These are phyloP conservation scores for Pyxicephalus adspersus DNA, from an alignment of 2,113 vertebrate species.

Conservation along the genomic window DNA sequence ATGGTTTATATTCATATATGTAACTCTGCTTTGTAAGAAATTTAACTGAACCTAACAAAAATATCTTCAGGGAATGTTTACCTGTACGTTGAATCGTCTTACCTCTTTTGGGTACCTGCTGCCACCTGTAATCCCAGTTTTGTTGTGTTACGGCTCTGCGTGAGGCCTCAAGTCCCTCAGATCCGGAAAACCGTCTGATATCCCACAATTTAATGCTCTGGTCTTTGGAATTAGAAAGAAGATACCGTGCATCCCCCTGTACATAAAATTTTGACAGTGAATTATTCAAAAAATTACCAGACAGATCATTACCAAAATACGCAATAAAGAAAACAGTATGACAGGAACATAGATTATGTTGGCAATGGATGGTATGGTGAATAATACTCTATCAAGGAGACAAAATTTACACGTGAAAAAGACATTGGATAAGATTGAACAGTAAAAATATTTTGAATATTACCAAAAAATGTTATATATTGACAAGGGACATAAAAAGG, in stretches of 20 bases:
- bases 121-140: conserved; percentile 95
- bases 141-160: conserved; percentile 89
- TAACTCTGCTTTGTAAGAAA: no score
- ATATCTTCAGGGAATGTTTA: neutral
- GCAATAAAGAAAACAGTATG: neutral
- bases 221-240: conserved; percentile 94
- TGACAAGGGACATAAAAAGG: neutral
- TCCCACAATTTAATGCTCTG: conserved; percentile 95
- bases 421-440: no score
- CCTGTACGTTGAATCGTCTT: neutral
- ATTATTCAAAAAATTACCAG: neutral
- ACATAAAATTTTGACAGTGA: neutral
- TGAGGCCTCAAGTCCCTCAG: conserved; percentile 86
- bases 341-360: neutral
- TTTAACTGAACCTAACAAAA: neutral
- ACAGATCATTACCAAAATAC: neutral
- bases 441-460: no score
- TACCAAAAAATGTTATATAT: neutral
- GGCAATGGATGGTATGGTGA: no score
- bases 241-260: conserved; percentile 89
- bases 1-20: no score
- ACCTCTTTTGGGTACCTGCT: conserved; percentile 92
- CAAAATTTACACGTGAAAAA: no score
- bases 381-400: no score
- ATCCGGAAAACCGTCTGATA: conserved; percentile 85